Evolutionary conservation across 23 tunicate species (phyloP), one percentile per base, ranked within the genome.

Genomic region (Pegea sp.): DNA sequence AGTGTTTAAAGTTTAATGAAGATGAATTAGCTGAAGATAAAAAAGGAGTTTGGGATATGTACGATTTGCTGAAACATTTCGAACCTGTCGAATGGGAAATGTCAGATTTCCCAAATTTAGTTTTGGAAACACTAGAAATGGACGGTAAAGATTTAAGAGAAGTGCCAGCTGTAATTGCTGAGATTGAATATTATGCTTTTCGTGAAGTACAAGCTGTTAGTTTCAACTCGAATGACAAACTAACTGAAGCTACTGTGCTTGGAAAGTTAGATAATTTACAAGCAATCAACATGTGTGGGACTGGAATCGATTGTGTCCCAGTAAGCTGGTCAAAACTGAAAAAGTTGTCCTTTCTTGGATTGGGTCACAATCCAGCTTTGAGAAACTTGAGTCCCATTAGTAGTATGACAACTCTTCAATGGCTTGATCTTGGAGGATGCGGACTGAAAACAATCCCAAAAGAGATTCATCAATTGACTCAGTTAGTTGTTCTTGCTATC

Each of bases 401-500:
- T 44, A 50, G 64, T 28, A 33, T 84, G 20, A 67, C 71, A 21
- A 73, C 69, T 46, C 48, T 84, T 30, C 44, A 57, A 30, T 84
- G 86, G 86, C 66, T 84, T 1, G 95, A 84, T 57, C 57, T 84
- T 64, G 95, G 95, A 13, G 75, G 95, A 16, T 84, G 95, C 68
- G 69, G 69, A 22, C 42, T 84, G 34, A 73, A 57, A 51, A 42
- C 49, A 18, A 58, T 84, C n/a, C 95, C 95, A 5, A 71, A 73
- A 31, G 95, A 73, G 51, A 65, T 84, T 4, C 58, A 71, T 3
- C 80, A 84, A 32, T 30, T 84, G 48, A 73, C 79, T 44, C 69
- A 84, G 51, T 56, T 84, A n/a, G 53, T 64, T 3, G 95, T 84
- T 20, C 63, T 84, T 19, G 95, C 84, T 23, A 60, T 84, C 24